Evolutionary conservation across 2,888 invertebrate genomes (phyloP), one percentile per base, ranked within the genome.

Genomic region (Ephialtes manifestator): DNA sequence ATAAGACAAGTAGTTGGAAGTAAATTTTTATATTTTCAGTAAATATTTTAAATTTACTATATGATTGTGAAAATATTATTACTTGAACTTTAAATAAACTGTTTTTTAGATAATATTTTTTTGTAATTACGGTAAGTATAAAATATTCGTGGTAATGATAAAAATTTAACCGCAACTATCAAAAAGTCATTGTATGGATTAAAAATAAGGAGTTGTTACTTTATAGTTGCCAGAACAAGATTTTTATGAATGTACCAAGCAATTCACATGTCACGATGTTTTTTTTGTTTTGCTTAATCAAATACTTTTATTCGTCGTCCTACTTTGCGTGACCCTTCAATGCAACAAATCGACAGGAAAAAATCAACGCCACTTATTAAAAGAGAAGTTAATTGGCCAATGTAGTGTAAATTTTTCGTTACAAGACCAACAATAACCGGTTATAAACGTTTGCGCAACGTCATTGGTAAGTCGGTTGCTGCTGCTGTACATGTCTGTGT

Each of bases 351-450:
- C 18, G n/a, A 20, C 13, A 28, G 24, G 28, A 60, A 20, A 11
- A 55, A 43, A 65, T 53, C 31, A 18, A 43, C 20, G 20, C 1
- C 43, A 43, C 2, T 46, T 15, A 15, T n/a, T 46, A 1, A 24
- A 68, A 43, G 2, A 65, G 11, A 65, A 65, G 10, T 60, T 8
- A 8, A 31, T 20, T 60, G 71, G 55, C 39, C 53, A 18, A 51
- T 53, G 48, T 55, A 35, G 31, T 20, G n/a, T 53, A 35, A 70
- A 51, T 31, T 70, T 71, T 58, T 43, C 24, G 58, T 60, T 24
- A 43, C 28, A n/a, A 39, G 35, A 20, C 18, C 60, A 72, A 72
- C 20, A 46, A 43, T 58, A 58, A 39, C 58, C 72, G 58, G 20
- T 58, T 43, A 24, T 58, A 24, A 20, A 15, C 35, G 20, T 39